A percentile compares a stretch with the other conserved stretches of the same genome.
phyloP scores from a whole-genome alignment of 2,888 invertebrate species.

The Azorinus chamasolen region DNA sequence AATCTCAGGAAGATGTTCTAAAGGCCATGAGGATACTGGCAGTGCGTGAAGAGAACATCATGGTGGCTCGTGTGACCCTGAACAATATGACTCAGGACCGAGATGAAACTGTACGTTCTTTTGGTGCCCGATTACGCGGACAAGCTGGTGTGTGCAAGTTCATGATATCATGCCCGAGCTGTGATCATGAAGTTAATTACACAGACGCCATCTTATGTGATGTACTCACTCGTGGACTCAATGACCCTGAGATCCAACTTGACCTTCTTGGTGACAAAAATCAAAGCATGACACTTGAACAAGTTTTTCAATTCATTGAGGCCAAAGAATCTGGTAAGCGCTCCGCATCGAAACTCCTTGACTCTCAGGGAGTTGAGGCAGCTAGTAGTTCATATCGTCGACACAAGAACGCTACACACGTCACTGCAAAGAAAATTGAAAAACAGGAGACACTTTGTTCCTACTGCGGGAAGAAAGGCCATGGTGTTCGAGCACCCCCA shows the following conservation, averaged over 20 bases:
- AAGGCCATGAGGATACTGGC: slow-evolving; percentile 49
- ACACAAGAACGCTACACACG: not conserved
- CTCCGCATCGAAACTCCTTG: slow-evolving; percentile 56
- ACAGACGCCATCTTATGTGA: slow-evolving; percentile 33
- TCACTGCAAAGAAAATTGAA: not conserved
- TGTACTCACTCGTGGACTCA: slow-evolving; percentile 26
- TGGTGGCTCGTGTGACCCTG: slow-evolving; percentile 49
- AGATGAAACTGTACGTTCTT: slow-evolving; percentile 59
- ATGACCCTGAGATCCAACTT: slow-evolving; percentile 35
- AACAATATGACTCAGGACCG: slow-evolving; percentile 61
- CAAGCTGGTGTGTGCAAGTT: slow-evolving; percentile 65
- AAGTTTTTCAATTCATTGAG: slow-evolving; percentile 58
- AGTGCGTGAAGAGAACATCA: not conserved
- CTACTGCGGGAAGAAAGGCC: slow-evolving; percentile 58
- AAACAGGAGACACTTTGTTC: slow-evolving; percentile 13
- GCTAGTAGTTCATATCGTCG: slow-evolving; percentile 41
- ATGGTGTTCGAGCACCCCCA: slow-evolving; percentile 38
- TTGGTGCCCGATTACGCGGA: slow-evolving; percentile 54
- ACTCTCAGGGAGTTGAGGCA: slow-evolving; percentile 35
- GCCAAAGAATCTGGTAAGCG: slow-evolving; percentile 68
- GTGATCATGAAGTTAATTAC: slow-evolving; percentile 37
- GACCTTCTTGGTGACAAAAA: slow-evolving; percentile 44
- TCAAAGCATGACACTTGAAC: slow-evolving; percentile 57
- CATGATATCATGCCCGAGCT: slow-evolving; percentile 40
- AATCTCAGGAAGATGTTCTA: slow-evolving; percentile 38